Evolutionary conservation across 2,113 vertebrate genomes (phyloP).

Genomic region (Aepyceros melampus): DNA sequence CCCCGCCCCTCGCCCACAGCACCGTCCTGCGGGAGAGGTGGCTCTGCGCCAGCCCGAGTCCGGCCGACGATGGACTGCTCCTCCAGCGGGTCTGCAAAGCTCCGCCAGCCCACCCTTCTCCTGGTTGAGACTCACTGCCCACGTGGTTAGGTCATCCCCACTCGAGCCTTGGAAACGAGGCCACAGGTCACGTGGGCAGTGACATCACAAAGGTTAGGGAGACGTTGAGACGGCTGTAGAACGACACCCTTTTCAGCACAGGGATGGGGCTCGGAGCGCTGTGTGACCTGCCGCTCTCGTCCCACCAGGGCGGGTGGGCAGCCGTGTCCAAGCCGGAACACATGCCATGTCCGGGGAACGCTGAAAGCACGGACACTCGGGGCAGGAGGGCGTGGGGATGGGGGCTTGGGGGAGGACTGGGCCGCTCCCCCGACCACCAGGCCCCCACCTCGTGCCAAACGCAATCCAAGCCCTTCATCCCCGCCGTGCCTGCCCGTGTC

Average conservation of each 20-base stretch:
- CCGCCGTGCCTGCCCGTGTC: accelerated
- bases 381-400: background rate
- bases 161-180: background rate
- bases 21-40: accelerated
- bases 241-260: background rate
- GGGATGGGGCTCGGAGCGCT: background rate
- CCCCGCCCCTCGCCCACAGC: accelerated
- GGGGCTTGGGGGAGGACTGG: accelerated
- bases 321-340: background rate
- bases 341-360: background rate
- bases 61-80: accelerated
- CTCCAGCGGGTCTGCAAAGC: background rate
- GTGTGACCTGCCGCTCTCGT: background rate
- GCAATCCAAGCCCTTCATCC: accelerated
- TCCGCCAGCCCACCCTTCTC: background rate
- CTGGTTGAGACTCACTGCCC: background rate
- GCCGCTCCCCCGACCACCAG: accelerated
- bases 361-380: accelerated
- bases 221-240: accelerated
- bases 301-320: background rate
- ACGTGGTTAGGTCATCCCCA: accelerated
- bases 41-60: accelerated
- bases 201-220: background rate
- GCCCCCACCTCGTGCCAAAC: accelerated
- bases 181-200: accelerated